These are phyloP conservation scores for Sarotherodon lohbergeri DNA, from an alignment of 2,113 vertebrate genomes.

Conservation along the genomic window DNA sequence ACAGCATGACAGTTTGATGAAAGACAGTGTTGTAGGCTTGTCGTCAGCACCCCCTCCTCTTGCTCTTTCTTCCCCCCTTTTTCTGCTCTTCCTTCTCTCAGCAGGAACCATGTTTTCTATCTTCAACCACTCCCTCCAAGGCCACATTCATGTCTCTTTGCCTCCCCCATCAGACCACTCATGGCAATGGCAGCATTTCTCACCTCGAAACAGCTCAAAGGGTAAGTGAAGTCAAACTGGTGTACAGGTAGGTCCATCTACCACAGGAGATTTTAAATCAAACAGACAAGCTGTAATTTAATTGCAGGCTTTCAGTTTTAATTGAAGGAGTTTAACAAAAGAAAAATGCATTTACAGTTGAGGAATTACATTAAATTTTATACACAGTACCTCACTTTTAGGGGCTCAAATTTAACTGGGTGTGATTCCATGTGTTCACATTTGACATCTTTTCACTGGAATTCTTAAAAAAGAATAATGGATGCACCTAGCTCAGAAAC, in stretches of 20 bases:
- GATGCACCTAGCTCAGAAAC: neutral
- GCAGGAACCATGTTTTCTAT: constrained; percentile 37
- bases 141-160: constrained; percentile 50
- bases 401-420: neutral
- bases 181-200: neutral
- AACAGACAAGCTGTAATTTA: neutral
- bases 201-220: neutral
- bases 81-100: neutral
- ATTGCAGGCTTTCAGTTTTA: neutral
- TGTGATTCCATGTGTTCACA: neutral
- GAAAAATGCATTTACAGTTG: neutral
- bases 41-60: neutral
- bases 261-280: neutral
- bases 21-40: constrained; percentile 2
- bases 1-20: neutral
- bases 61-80: neutral
- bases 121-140: constrained; percentile 51
- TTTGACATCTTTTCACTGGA: neutral
- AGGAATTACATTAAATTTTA: neutral
- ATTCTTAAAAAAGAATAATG: neutral
- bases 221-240: neutral
- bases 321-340: neutral
- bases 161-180: constrained; percentile 41
- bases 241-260: neutral
- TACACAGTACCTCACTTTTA: neutral